These are phyloP conservation scores for Mystacornis crossleyi DNA, from an alignment of 2,113 vertebrate species.

Conservation along the genomic window DNA sequence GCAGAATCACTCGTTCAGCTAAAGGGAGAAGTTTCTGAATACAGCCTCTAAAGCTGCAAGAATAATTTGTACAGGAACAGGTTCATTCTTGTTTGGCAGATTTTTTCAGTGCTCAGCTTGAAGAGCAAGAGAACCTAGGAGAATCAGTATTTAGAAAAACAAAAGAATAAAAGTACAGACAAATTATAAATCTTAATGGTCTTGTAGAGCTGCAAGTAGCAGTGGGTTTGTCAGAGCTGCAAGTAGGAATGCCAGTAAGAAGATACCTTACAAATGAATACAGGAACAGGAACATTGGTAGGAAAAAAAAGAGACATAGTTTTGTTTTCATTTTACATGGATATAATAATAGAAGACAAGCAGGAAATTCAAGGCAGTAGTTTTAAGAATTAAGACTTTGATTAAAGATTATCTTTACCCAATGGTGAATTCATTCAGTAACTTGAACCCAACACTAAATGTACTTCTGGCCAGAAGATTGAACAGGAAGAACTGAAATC, in stretches of 20 bases:
- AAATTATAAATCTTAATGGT: background rate
- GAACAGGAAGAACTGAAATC: background rate
- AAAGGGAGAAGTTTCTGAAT: background rate
- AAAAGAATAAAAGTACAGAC: background rate
- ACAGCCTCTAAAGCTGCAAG: background rate
- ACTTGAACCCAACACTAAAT: background rate
- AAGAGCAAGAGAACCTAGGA: background rate
- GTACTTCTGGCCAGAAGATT: background rate
- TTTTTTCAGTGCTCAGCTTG: background rate
- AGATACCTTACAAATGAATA: background rate
- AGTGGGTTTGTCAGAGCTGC: background rate
- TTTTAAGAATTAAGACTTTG: background rate
- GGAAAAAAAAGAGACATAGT: background rate
- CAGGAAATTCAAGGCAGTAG: background rate
- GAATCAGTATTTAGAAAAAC: background rate
- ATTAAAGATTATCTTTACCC: background rate
- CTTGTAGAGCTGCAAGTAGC: background rate
- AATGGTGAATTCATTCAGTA: background rate
- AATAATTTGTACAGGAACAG: conserved; percentile 6
- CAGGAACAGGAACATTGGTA: background rate
- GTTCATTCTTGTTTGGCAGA: background rate
- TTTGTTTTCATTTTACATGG: background rate
- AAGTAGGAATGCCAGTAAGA: background rate
- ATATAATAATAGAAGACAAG: background rate
- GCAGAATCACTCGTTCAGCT: conserved; percentile 1